Conservation (phyloP, 1,140 invertebrate species). For the Leptoteleia sp. region DNA sequence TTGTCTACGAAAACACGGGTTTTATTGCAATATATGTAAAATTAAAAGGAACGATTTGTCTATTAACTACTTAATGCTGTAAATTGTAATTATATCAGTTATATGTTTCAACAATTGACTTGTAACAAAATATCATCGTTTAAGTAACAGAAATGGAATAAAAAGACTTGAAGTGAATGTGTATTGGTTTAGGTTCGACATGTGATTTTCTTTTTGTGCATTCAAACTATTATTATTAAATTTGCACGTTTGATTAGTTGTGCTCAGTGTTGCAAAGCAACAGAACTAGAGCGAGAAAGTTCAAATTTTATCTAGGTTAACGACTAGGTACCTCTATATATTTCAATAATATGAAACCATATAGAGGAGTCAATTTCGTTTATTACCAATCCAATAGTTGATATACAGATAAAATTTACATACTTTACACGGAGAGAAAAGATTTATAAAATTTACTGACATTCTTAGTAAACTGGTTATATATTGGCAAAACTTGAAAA, state of each 20-base stretch:
- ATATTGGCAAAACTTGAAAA: too few species aligned
- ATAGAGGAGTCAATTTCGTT: too few species aligned
- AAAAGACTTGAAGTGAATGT: conserved; percentile 4
- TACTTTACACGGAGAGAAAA: too few species aligned
- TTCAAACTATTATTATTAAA: too few species aligned
- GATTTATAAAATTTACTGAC: too few species aligned
- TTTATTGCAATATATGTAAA: conserved; percentile 30
- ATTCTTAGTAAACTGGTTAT: too few species aligned
- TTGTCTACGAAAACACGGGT: conserved; percentile 16
- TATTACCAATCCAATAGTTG: too few species aligned
- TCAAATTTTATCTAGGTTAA: conserved; percentile 21
- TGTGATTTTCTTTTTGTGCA: conserved; percentile 2
- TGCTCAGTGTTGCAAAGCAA: conserved; percentile 26
- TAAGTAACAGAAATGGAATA: conserved; percentile 10
- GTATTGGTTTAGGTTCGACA: conserved; percentile 16
- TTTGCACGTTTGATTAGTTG: conserved; percentile 9
- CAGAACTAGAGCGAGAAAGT: conserved; percentile 34
- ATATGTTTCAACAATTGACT: conserved; percentile 16
- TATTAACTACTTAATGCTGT: conserved; percentile 5
- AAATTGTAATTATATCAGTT: conserved; percentile 17
- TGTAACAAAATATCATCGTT: conserved; percentile 12
- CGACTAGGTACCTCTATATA: conserved; percentile 1
- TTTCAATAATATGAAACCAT: conserved; percentile 2
- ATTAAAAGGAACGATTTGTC: background rate
- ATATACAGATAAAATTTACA: too few species aligned